Evolutionary conservation across 2,888 invertebrate species (phyloP), one percentile per base, ranked within the genome.

Genomic region (Aphrophora alni): DNA sequence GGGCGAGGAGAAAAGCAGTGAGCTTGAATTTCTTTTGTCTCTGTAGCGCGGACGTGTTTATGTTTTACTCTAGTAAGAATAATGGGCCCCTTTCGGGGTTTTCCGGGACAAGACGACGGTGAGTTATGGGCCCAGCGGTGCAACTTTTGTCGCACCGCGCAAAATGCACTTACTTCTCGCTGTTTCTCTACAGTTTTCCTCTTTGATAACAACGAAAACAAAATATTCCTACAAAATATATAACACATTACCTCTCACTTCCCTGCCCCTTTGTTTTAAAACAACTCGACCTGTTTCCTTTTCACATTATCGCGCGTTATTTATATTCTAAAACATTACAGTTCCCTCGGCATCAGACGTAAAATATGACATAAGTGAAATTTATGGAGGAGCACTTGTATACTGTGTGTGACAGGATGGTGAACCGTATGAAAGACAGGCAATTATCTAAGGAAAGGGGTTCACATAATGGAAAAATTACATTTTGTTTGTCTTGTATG

Each of bases 21-120:
- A 59, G 51, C 69, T 77, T 68, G 77, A 77, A 77, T 77, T 77
- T 77, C 77, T 77, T 77, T 74, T 70, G 74, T 77, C 73, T 71
- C 78, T 59, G 74, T 38, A 68, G 75, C 44, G 27, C 69, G 75
- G 78, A 78, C 75, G 74, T 75, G 71, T 81, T 81, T 81, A 81
- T 75, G 78, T 78, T 78, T 74, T 81, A 69, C 75, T 70, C 78
- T 28, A 75, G 78, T 74, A 81, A 81, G 81, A 78, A 78, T 74
- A 81, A 81, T 81, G 81, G 78, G 75, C 44, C 77, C 81, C 81
- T 78, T 78, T 81, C 78, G 81, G 81, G 78, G 77, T 73, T 81
- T 81, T 78, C 75, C 78, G 68, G 69, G 44, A 38, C 38, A 77
- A 70, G 69, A 33, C 3, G 33, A 33, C 28, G 38, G 70, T 78